A percentile compares a stretch with the other conserved stretches of the same genome.
Evolutionary conservation across 2,113 vertebrate species (phyloP).

Genomic region (Chaenogobius annularis): DNA sequence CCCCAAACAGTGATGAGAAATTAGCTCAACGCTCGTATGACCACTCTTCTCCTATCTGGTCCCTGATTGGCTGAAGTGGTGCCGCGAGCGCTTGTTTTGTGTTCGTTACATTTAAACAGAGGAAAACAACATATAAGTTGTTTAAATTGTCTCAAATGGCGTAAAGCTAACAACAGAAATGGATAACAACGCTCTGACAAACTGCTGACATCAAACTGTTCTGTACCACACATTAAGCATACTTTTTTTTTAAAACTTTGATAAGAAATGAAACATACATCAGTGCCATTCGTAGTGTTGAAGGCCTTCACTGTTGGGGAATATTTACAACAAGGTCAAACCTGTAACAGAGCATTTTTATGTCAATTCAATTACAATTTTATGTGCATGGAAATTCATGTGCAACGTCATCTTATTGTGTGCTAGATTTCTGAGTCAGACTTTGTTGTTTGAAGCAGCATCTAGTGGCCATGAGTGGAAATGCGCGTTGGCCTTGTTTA

Average conservation of each 20-base stretch:
- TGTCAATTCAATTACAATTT: not conserved
- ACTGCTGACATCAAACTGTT: not conserved
- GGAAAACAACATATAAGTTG: too few species aligned
- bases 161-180: too few species aligned
- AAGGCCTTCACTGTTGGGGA: not conserved
- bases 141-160: too few species aligned
- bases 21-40: too few species aligned
- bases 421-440: not conserved
- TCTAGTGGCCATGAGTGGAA: slow-evolving; percentile 1
- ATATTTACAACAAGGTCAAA: not conserved
- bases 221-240: not conserved
- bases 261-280: not conserved
- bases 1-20: too few species aligned
- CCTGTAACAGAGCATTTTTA: not conserved
- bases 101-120: too few species aligned
- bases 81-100: too few species aligned
- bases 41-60: too few species aligned
- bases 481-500: not conserved
- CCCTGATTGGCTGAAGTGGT: too few species aligned
- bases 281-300: not conserved
- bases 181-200: too few species aligned
- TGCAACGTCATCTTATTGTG: not conserved
- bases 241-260: not conserved
- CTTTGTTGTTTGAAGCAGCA: not conserved
- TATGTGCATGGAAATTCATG: not conserved